Base-by-base conservation (phyloP, 2,888 invertebrate genomes). In the Diploptera punctata region DNA sequence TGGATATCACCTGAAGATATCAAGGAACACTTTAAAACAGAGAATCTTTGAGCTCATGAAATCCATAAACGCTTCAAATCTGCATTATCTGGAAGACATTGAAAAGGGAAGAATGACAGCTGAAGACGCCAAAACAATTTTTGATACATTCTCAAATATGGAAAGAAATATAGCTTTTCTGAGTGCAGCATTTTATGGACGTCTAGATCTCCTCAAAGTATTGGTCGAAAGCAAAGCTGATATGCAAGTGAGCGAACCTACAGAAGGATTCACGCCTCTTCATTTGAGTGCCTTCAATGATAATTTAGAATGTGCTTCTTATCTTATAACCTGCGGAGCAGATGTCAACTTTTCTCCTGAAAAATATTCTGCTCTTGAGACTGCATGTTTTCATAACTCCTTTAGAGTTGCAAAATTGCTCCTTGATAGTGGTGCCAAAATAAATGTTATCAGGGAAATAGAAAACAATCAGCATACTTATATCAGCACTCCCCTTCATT, bases 301-400 rank as follows among this genome's bases (percentile, higher is more conserved):
- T 18, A 92, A 91, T 75, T 82, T 89, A 62, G 88, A 90, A 21
- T 91, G 93, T 75, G 88, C 91, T 9, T 87, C 86, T 77, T 91
- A 88, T 79, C 85, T 94, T 67, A 86, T 94, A 60, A 83, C 87
- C 29, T 87, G 89, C 78, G 91, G 91, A 1, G 87, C 88, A 76
- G 90, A 91, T 78, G 87, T 92, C 9, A 91, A 91, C 82, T 86
- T 88, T 67, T 87, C 89, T 79, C 88, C 88, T 73, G 89, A 91
- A 80, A 89, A 90, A 77, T 92, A 92, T 80, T 91, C 92, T 60
- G 94, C 96, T 0, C 86, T 97, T 73, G 96, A 97, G 82, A 95
- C 94, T 80, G 94, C 96, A 13, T 95, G 95, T 38, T 94, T 95
- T 83, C 93, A 95, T 13, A 93, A 95, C 80, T 91, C 94, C 75